Evolutionary conservation across 2,888 invertebrate genomes (phyloP), one percentile per base, ranked within the genome.

Genomic region (Tromatobia lineatoria): DNA sequence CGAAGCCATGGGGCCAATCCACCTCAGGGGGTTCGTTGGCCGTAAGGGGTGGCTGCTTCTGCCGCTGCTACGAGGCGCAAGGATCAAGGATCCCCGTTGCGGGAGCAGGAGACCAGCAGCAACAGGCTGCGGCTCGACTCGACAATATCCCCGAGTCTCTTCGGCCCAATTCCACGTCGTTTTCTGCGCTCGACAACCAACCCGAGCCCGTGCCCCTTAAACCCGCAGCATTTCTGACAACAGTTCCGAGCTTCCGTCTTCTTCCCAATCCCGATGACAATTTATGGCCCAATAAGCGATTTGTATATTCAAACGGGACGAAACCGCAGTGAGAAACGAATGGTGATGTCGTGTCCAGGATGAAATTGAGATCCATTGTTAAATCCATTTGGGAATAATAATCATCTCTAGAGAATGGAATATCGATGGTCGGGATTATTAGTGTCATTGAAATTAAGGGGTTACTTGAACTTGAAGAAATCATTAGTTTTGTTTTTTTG

Each of bases 31-130:
- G 88, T 88, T 89, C 85, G 85, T 85, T 85, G 78, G 78, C 59
- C 57, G 64, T 85, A 83, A 82, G 86, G 80, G 86, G 87, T 88
- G 88, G 88, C 88, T 88, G 74, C 74, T 29, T 50, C 75, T 64
- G 38, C 75, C 82, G 38, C 82, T 79, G 59, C 67, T 80, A 82
- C 80, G 85, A 87, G 85, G 89, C 88, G 89, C 87, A 89, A 91
- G 91, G 91, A 91, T 91, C 92, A 91, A 92, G 92, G 89, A 92
- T 92, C 91, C 91, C 90, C 87, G 90, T 91, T 88, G 92, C 89
- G 90, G 83, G 89, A 88, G 89, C 87, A 52, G 42, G 61, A 75
- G 59, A 80, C 67, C 87, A 84, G 71, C 91, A 92, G 92, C 92
- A 93, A 92, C 92, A 93, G 92, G 92, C 92, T 92, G 92, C 90